Conservation (phyloP, 1,140 invertebrate species). For the Cardiocondyla obscurior region DNA sequence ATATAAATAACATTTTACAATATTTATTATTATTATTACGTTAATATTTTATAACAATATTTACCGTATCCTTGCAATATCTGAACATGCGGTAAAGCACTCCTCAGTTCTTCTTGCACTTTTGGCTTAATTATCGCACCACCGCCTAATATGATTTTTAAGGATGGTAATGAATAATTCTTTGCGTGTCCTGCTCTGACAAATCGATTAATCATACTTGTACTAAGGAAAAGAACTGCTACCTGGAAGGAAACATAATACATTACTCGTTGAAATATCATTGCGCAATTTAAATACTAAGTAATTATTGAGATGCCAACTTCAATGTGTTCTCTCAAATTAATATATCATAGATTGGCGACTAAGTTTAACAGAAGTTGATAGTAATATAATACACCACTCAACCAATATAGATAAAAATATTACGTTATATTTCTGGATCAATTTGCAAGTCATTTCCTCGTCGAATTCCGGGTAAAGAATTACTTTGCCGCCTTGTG, state of each 20-base stretch:
- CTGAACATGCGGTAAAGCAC: slow-evolving; percentile 47
- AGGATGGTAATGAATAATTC: slow-evolving; percentile 53
- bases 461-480: slow-evolving; percentile 85
- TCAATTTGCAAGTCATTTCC: slow-evolving; percentile 81
- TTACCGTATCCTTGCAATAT: slow-evolving; percentile 72
- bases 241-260: slow-evolving; percentile 47
- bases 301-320: not conserved
- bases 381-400: not conserved
- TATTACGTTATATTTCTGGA: slow-evolving; percentile 81
- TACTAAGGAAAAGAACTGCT: slow-evolving; percentile 54
- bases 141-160: slow-evolving; percentile 62
- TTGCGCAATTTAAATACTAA: not conserved
- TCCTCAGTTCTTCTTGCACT: slow-evolving; percentile 46
- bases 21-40: not conserved
- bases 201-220: slow-evolving; percentile 67
- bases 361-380: not conserved
- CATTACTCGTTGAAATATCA: not conserved
- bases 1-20: not conserved
- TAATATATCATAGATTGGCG: not conserved
- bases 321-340: not conserved
- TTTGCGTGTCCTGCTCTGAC: slow-evolving; percentile 33
- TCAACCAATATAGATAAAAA: too few relatives aligned
- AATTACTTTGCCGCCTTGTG: slow-evolving; percentile 77
- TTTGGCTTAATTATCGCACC: slow-evolving; percentile 76
- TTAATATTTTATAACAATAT: not conserved